Evolutionary conservation across 2,888 invertebrate species (phyloP), one percentile per base, ranked within the genome.

Genomic region (Electrophaes corylata): DNA sequence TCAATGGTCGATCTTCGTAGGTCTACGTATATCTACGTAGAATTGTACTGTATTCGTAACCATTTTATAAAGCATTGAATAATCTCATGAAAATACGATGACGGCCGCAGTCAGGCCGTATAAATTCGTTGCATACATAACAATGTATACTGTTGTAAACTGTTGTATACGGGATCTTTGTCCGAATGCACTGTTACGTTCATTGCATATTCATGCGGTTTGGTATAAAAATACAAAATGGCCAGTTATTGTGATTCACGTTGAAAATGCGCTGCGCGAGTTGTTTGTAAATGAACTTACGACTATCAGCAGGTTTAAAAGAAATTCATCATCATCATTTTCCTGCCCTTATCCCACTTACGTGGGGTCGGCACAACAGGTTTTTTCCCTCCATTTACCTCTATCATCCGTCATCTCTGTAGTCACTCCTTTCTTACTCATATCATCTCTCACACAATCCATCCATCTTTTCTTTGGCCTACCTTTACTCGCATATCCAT

Each of bases 191-290:
- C 66, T 67, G 73, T 71, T 67, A 71, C 69, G 61, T 70, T 72
- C 72, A 74, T 76, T 74, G 79, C 77, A 79, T 79, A 83, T 81
- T 79, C 79, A 81, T 81, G 73, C 49, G 60, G 62, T 60, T 73
- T 68, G 62, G 67, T 65, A 16, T 37, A 55, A 65, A 74, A 75
- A 71, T 26, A 62, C 55, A 68, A 69, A 71, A 70, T 63, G 62
- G 59, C 57, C 49, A 55, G 48, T 64, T 68, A 60, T 69, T 66
- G 62, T 53, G 66, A 69, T 68, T 66, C 66, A 66, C 66, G 64
- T n/a, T n/a, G 40, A 40, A 62, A 60, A 57, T 54, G 20, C 55
- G 45, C 40, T 33, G 14, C 18, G 35, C 45, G 44, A 49, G 43
- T 48, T 11, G 52, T 31, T 18, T 46, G 35, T 33, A 60, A 57